Conservation (phyloP, 2,888 invertebrate genomes). For the Cosmia trapezina region DNA sequence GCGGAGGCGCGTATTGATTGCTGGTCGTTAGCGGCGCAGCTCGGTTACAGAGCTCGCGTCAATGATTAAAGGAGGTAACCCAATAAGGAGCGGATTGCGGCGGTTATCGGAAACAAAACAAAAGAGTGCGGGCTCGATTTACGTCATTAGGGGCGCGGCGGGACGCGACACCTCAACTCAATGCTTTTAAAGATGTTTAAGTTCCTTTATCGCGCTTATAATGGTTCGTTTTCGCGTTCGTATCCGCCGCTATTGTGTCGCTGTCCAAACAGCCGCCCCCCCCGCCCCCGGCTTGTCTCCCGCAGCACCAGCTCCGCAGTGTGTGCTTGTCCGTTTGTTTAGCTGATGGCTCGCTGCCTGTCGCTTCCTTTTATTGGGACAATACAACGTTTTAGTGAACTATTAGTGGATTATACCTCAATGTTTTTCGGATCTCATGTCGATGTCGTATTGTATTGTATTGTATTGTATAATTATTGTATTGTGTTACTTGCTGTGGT, state of each 20-base stretch:
- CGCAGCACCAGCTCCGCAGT: slow-evolving; percentile 70
- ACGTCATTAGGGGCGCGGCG: slow-evolving; percentile 82
- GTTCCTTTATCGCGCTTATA: slow-evolving; percentile 70
- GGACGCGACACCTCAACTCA: slow-evolving; percentile 73
- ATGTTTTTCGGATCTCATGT: slow-evolving; percentile 70
- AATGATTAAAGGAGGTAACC: slow-evolving; percentile 88
- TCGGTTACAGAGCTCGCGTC: slow-evolving; percentile 74
- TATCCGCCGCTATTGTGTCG: slow-evolving; percentile 81
- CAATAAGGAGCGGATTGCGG: slow-evolving; percentile 83
- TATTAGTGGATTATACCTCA: slow-evolving; percentile 60
- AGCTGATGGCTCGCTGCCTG: slow-evolving; percentile 67
- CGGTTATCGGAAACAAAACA: slow-evolving; percentile 81
- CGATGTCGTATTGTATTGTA: slow-evolving; percentile 56
- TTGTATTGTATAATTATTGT: no score
- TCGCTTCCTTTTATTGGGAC: slow-evolving; percentile 70
- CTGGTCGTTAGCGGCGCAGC: slow-evolving; percentile 76
- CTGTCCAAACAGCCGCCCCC: slow-evolving; percentile 78
- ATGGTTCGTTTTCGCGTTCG: slow-evolving; percentile 77
- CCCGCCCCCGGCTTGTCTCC: slow-evolving; percentile 63
- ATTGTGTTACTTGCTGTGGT: slow-evolving; percentile 62
- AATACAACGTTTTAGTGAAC: slow-evolving; percentile 67
- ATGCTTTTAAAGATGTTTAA: slow-evolving; percentile 73
- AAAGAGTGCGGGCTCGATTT: slow-evolving; percentile 84
- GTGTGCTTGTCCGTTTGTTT: slow-evolving; percentile 58
- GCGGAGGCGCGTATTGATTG: slow-evolving; percentile 75